phyloP scores from a whole-genome alignment of 53 echinoderm and acorn worm genomes.

The Pentamera pediparva region DNA sequence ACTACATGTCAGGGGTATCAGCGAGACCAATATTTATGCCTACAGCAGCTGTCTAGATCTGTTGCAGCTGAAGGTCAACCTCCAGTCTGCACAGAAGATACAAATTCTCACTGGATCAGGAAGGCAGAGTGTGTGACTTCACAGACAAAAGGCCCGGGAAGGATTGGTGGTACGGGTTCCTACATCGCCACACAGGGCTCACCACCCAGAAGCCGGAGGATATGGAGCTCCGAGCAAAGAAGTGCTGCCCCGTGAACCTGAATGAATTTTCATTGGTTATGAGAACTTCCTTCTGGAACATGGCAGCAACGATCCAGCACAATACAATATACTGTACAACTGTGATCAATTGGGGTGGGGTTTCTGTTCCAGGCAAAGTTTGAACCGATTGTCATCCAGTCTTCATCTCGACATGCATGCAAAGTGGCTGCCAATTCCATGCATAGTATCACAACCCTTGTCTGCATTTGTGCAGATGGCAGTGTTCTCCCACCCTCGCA shows the following conservation, averaged over 20 bases:
- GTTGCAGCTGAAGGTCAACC: too few species aligned
- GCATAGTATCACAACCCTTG: not conserved
- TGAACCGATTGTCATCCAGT: not conserved
- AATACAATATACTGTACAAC: too few species aligned
- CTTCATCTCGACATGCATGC: not conserved
- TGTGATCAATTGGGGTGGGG: not conserved
- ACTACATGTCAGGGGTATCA: too few species aligned
- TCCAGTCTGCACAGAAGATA: not conserved
- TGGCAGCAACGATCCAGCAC: not conserved
- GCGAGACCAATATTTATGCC: too few species aligned
- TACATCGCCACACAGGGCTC: not conserved
- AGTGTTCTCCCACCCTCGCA: not conserved
- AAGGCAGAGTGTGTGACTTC: not conserved
- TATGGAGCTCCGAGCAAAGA: not conserved
- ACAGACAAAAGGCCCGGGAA: slow-evolving; percentile 3
- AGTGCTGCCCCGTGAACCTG: not conserved
- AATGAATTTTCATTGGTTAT: not conserved
- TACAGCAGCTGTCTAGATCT: too few species aligned
- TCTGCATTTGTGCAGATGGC: not conserved
- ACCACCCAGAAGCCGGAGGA: not conserved
- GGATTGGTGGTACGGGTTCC: slow-evolving; percentile 13
- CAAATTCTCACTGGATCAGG: not conserved
- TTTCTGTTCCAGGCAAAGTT: not conserved
- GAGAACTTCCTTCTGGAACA: not conserved
- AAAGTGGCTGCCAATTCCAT: not conserved